Evolutionary conservation across 2,888 invertebrate species (phyloP), one percentile per base, ranked within the genome.

Genomic region (Chalcosyrphus nemorum): DNA sequence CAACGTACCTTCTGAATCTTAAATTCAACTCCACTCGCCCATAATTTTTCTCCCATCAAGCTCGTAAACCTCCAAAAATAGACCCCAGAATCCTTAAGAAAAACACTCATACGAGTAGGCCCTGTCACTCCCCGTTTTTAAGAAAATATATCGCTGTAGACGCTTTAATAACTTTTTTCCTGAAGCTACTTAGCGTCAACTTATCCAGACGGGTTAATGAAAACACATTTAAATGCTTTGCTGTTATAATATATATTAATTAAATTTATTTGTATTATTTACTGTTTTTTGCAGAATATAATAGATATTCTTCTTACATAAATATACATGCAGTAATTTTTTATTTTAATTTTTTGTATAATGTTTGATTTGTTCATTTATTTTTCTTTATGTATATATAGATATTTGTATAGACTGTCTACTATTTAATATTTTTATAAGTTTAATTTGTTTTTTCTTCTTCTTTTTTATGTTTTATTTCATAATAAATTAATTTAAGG

Each of bases 301-400:
- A 81, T 81, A 81, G 76, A 81, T 81, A 76, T 81, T 65, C 66
- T 21, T 57, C 56, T 74, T 77, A 82, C 47, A 82, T 82, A 82
- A 82, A 82, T 82, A 77, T 72, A 82, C 82, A 82, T 56, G 72
- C 77, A 72, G 52, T 76, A 66, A n/a, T n/a, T n/a, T n/a, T n/a
- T n/a, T n/a, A n/a, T n/a, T n/a, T n/a, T n/a, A n/a, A n/a, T 72
- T 78, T 82, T 72, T 78, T 82, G 82, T 82, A 82, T 82, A 82
- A 78, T 77, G 43, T 56, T 57, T 59, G 15, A 54, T 59, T 38
- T 59, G 4, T 71, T 32, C 11, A 7, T 63, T 52, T 11, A 41
- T 71, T 19, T n/a, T 57, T 50, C 50, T 65, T 47, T 57, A 72
- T 82, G 68, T 77, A 77, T 71, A 81, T 71, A 76, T 68, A 75